phyloP scores from a whole-genome alignment of 2,797 vertebrate species.

The Cyprinodon diabolis region DNA sequence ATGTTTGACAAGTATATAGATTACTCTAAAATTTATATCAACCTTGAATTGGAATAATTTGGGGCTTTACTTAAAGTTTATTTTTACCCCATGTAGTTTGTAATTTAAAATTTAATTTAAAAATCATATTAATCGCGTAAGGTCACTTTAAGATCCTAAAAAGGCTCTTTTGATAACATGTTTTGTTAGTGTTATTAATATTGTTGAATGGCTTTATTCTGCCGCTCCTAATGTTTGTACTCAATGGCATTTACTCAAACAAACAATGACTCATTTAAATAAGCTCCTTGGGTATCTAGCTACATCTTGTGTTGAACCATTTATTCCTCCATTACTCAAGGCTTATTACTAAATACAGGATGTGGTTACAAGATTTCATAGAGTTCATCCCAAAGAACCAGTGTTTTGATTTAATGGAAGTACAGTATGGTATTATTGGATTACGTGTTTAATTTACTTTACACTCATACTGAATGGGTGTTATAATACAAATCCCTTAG shows the following conservation, averaged over 20 bases:
- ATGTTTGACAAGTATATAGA: not conserved
- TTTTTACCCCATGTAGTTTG: too few relatives aligned
- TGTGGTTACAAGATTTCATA: not conserved
- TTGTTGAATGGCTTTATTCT: not conserved
- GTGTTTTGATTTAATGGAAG: not conserved
- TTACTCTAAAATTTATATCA: not conserved
- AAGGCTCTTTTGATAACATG: not conserved
- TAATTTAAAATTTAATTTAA: too few relatives aligned
- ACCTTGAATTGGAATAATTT: not conserved
- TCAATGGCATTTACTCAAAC: not conserved
- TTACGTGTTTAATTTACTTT: not conserved
- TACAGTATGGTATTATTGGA: not conserved
- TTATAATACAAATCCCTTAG: not conserved
- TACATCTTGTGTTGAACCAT: not conserved
- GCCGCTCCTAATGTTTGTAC: not conserved
- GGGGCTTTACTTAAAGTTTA: too few relatives aligned
- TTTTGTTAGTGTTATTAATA: not conserved
- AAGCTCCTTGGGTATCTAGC: not conserved
- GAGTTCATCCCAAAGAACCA: not conserved
- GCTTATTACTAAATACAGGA: not conserved
- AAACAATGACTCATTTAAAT: conserved; percentile 1
- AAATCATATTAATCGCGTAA: not conserved
- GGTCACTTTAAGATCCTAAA: not conserved
- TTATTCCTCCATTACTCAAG: not conserved
- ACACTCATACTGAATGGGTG: not conserved